A percentile compares a stretch with the other conserved stretches of the same genome.
Conservation (phyloP, 2,888 invertebrate species). For the Apamea sordens region DNA sequence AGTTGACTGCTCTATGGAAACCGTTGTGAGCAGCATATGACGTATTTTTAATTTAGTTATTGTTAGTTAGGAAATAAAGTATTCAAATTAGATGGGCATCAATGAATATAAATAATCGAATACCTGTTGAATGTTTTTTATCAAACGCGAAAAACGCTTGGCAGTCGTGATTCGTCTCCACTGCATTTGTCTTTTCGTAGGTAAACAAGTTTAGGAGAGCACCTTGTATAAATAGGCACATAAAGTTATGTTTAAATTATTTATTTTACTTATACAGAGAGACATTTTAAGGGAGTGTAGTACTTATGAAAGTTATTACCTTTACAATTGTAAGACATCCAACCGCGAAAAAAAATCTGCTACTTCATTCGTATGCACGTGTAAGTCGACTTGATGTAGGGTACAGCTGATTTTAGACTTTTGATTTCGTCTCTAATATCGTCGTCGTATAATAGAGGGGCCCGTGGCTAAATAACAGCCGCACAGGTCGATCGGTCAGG, state of each 20-base stretch:
- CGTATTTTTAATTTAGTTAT: slow-evolving; percentile 1
- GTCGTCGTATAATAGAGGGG: too few relatives aligned
- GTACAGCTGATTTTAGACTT: background rate
- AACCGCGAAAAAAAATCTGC: background rate
- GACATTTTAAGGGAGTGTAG: background rate
- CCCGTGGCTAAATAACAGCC: too few relatives aligned
- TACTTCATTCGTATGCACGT: background rate
- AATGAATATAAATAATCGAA: too few relatives aligned
- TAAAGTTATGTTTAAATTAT: background rate
- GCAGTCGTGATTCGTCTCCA: background rate
- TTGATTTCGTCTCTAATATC: background rate
- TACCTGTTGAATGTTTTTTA: too few relatives aligned
- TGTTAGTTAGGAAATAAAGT: slow-evolving; percentile 8
- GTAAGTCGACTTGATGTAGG: background rate
- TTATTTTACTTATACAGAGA: background rate
- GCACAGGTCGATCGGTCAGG: too few relatives aligned
- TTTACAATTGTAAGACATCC: background rate
- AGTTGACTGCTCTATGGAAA: slow-evolving; percentile 39
- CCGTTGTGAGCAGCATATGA: slow-evolving; percentile 46
- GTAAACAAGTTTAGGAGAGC: background rate
- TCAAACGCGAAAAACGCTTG: background rate
- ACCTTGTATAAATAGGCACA: background rate
- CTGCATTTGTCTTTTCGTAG: background rate
- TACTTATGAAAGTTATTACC: background rate
- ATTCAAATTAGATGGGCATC: background rate